Conservation (phyloP, 2,113 vertebrate species). For the Hemichromis elongatus region DNA sequence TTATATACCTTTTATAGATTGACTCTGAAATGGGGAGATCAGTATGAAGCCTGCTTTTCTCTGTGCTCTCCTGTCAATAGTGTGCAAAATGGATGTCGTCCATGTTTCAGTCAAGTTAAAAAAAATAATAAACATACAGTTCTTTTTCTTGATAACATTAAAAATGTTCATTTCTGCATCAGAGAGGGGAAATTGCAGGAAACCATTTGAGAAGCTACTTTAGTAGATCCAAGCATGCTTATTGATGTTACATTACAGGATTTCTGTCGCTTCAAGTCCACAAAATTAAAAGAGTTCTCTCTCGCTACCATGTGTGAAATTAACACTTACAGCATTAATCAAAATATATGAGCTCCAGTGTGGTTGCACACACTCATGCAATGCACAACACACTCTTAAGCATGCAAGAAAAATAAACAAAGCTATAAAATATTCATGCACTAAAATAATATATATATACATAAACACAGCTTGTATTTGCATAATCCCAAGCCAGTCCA, state of each 20-base stretch:
- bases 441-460: not conserved
- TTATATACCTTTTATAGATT: not conserved
- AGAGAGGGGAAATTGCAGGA: not conserved
- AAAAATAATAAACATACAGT: not conserved
- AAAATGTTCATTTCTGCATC: not conserved
- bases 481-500: not conserved
- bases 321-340: constrained; percentile 33
- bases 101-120: not conserved
- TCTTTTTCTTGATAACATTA: not conserved
- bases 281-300: constrained; percentile 17
- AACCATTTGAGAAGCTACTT: not conserved
- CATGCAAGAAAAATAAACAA: not conserved
- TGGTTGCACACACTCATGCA: not conserved
- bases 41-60: not conserved
- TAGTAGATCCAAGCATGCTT: not conserved
- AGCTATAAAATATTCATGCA: not conserved
- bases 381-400: not conserved
- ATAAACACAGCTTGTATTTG: not conserved
- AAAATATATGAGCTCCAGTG: constrained; percentile 11
- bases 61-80: not conserved
- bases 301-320: constrained; percentile 48
- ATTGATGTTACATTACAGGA: not conserved
- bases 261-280: not conserved
- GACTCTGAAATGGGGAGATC: not conserved
- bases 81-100: not conserved